Conservation (phyloP, 2,113 vertebrate species). For the Diglossa brunneiventris region DNA sequence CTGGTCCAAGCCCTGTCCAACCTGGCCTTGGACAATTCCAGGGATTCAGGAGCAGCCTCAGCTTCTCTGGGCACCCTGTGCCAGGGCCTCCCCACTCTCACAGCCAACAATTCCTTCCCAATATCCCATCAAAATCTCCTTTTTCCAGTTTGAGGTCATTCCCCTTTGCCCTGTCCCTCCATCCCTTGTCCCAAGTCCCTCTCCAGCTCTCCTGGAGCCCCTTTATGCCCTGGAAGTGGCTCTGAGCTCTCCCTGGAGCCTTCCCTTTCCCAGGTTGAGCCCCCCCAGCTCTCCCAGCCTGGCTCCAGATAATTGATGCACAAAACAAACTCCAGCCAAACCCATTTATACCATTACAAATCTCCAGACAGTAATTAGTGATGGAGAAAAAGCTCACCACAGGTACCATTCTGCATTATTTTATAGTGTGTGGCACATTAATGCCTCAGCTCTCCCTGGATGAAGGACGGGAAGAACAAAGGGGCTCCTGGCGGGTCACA, state of each 20-base stretch:
- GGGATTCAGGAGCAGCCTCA: neutral
- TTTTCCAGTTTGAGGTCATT: neutral
- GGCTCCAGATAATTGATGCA: neutral
- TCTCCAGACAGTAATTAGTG: neutral
- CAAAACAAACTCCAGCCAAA: neutral
- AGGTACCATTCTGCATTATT: neutral
- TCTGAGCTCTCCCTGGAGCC: neutral
- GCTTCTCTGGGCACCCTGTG: fast-evolving
- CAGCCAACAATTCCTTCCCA: fast-evolving
- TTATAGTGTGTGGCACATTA: neutral
- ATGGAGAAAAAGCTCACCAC: neutral
- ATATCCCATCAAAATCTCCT: fast-evolving
- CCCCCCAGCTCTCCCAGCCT: neutral
- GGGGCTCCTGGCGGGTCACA: neutral
- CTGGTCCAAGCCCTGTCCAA: fast-evolving
- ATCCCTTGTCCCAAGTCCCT: neutral
- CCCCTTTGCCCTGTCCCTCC: neutral
- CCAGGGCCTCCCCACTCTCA: neutral
- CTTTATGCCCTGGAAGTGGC: neutral
- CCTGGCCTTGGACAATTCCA: neutral
- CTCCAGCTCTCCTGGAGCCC: neutral
- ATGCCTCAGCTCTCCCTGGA: neutral
- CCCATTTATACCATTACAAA: neutral
- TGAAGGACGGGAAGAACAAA: neutral
- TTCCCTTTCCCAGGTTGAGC: fast-evolving